Conservation (phyloP, 1,140 invertebrate species). For the Pseudomyrmex gracilis region DNA sequence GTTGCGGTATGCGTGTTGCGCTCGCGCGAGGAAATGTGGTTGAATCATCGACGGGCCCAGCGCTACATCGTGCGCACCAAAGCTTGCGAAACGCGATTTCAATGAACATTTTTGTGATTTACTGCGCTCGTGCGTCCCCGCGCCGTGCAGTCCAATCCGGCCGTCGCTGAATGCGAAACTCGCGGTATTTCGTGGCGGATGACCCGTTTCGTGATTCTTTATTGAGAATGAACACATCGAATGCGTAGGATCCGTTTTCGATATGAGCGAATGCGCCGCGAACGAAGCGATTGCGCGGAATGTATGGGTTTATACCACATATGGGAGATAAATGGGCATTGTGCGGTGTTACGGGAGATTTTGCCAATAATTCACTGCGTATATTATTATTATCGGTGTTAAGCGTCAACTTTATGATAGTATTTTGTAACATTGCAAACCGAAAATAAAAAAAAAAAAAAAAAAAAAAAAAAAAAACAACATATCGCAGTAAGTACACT, state of each 20-base stretch:
- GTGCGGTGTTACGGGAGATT: background rate
- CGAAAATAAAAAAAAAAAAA: background rate
- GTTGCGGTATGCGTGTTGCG: conserved; percentile 43
- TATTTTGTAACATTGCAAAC: conserved; percentile 10
- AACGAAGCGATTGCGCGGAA: conserved; percentile 4
- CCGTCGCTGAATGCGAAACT: conserved; percentile 18
- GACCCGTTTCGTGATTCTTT: conserved; percentile 44
- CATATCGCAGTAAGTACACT: background rate
- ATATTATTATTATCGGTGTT: conserved; percentile 6
- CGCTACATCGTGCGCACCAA: conserved; percentile 5
- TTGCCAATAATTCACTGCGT: background rate
- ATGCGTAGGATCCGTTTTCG: background rate
- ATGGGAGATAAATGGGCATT: conserved; percentile 28
- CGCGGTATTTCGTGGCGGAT: background rate
- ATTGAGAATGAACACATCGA: background rate
- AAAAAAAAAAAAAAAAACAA: background rate
- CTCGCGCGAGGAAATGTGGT: conserved; percentile 63
- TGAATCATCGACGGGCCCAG: conserved; percentile 69
- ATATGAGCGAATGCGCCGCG: conserved; percentile 8
- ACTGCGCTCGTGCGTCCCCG: conserved; percentile 32
- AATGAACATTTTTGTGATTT: conserved; percentile 57
- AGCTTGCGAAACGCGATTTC: conserved; percentile 67
- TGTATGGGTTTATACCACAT: background rate
- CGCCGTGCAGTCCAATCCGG: conserved; percentile 9
- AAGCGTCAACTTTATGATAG: background rate